Base-by-base conservation (phyloP, 1,140 invertebrate species). In the Papilio dardanus region DNA sequence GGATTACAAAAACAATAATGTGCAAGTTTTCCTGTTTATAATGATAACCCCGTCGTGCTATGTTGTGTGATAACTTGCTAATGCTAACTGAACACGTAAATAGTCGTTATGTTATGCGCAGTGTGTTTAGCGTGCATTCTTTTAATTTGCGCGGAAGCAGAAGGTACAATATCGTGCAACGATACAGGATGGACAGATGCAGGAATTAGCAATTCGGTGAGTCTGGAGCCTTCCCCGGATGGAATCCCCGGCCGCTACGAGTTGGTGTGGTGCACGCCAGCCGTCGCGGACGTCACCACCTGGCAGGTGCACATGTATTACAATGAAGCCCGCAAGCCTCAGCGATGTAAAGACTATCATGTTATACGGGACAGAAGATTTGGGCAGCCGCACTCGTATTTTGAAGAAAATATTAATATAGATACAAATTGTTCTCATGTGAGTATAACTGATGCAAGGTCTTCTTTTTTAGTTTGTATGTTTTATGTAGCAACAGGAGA, bases 301-400 rank as follows among this genome's bases (percentile, higher is more conserved):
- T 99, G 98, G 98, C 31, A 40, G 7, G 33, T 86, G 0, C 33
- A 74, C 4, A 62, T 85, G 14, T 40, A 40, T 3, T 84, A 77
- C 66, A 76, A 79, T 21, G 62, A 75, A 3, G 28, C 42, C 10
- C 62, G 54, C 1, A 71, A 75, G 10, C 68, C 40, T 14, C 40
- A 76, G 14, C 31, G 65, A 28, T 83, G 83, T 35, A 58, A 75
- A 10, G 24, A 58, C 3, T 73, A 76, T 62, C 37, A 75, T 54
- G 16, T 50, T 24, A 71, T 0, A n/a, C 31, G 58, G 7, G 16
- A n/a, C 21, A 2, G 3, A 24, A 30, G 0, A 46, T 24, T 67
- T 40, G n/a, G n/a, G n/a, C n/a, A 8, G 62, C 3, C 19, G 7
- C 83, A 85, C 73, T 82, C 83, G 16, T 28, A 24, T 12, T 77